phyloP scores from a whole-genome alignment of 2,888 invertebrate genomes.

The Autographa gamma region DNA sequence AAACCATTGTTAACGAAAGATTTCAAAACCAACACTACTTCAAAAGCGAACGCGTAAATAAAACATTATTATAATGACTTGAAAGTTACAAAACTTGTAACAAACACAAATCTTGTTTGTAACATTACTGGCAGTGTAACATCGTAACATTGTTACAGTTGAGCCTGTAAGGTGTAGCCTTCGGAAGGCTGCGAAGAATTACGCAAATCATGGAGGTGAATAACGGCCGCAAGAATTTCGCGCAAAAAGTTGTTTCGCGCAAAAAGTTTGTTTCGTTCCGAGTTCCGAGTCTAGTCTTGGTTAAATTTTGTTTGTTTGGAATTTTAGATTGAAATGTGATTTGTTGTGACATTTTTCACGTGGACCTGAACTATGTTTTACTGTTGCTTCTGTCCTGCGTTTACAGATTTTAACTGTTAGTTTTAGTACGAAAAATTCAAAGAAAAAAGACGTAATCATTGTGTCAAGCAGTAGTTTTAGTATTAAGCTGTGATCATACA shows the following conservation, averaged over 20 bases:
- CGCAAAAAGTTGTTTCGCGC: slow-evolving; percentile 1
- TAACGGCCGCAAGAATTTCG: slow-evolving; percentile 30
- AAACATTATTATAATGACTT: slow-evolving; percentile 49
- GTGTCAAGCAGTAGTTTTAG: too few species aligned
- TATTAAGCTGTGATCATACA: too few species aligned
- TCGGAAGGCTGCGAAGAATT: slow-evolving; percentile 37
- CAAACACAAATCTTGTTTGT: slow-evolving; percentile 55
- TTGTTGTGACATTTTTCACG: background rate
- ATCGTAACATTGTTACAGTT: slow-evolving; percentile 46
- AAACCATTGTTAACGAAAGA: background rate
- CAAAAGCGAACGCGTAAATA: slow-evolving; percentile 42
- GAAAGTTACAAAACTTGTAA: slow-evolving; percentile 41
- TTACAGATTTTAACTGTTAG: background rate
- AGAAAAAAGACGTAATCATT: too few species aligned
- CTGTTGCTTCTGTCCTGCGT: background rate
- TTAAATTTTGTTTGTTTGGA: slow-evolving; percentile 12
- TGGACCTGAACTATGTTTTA: background rate
- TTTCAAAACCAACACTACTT: slow-evolving; percentile 23
- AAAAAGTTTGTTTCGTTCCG: slow-evolving; percentile 3
- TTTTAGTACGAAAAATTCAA: too few species aligned
- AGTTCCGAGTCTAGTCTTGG: background rate
- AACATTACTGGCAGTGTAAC: slow-evolving; percentile 44
- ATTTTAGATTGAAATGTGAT: slow-evolving; percentile 25
- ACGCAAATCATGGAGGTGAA: slow-evolving; percentile 41
- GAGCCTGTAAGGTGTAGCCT: slow-evolving; percentile 33